Evolutionary conservation across 2,888 invertebrate genomes (phyloP).

Genomic region (Geophilus truncorum): DNA sequence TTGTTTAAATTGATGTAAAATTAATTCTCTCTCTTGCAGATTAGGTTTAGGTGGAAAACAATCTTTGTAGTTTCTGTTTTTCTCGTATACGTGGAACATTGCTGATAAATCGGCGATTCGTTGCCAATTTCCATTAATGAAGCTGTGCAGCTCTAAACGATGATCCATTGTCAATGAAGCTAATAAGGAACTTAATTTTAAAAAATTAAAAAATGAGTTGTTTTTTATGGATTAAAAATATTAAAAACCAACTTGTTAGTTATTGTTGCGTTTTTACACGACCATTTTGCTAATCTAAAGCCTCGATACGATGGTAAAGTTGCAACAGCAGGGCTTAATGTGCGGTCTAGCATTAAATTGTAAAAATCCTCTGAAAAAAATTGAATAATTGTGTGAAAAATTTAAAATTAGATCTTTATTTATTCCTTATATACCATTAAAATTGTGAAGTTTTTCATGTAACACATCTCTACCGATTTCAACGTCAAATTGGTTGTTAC

Average conservation of each 20-base stretch:
- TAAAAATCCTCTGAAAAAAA: conserved; percentile 31
- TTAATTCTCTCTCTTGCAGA: neutral
- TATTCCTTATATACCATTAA: no score
- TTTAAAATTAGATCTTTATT: no score
- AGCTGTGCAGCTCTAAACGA: neutral
- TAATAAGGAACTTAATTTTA: neutral
- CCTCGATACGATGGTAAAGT: neutral
- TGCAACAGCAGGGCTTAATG: conserved; percentile 22
- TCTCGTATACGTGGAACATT: neutral
- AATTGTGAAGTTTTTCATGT: neutral
- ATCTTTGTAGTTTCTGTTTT: conserved; percentile 13
- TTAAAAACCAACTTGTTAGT: conserved; percentile 15
- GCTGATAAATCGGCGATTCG: neutral
- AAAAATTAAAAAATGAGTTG: neutral
- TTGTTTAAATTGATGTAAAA: neutral
- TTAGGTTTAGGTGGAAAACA: neutral
- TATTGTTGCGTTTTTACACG: neutral
- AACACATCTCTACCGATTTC: neutral
- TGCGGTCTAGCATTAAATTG: conserved; percentile 29
- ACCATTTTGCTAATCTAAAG: conserved; percentile 28
- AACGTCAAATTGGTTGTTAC: neutral
- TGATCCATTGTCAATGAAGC: conserved; percentile 23
- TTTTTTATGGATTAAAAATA: neutral
- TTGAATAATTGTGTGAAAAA: neutral
- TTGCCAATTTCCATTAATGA: neutral